These are phyloP conservation scores for Oreochromis mossambicus DNA, from an alignment of 2,797 vertebrate genomes.

Conservation along the genomic window DNA sequence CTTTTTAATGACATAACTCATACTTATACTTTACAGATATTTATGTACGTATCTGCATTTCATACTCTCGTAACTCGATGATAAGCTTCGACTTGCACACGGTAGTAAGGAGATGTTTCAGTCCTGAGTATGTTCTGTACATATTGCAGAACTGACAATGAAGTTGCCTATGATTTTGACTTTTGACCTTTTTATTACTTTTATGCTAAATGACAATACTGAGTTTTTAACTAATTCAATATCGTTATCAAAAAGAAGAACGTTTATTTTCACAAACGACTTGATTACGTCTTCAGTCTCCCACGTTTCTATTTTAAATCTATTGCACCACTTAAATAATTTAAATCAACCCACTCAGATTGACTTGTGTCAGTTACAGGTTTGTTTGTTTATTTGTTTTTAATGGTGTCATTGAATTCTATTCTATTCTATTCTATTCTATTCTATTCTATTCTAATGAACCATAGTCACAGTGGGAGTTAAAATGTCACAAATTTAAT, in stretches of 20 bases:
- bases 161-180: not conserved
- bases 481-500: not conserved
- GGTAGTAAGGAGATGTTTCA: accelerated
- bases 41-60: not conserved
- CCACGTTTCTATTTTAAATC: not conserved
- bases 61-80: not conserved
- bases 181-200: accelerated
- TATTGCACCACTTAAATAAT: not conserved
- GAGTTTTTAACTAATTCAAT: not conserved
- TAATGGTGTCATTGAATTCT: not conserved
- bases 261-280: not conserved
- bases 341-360: not conserved
- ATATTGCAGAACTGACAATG: not conserved
- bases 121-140: not conserved
- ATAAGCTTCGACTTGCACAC: not conserved
- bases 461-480: not conserved
- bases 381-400: not conserved
- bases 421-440: no score
- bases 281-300: not conserved
- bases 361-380: not conserved
- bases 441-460: no score
- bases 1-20: not conserved
- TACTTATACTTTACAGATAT: not conserved
- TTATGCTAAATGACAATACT: not conserved
- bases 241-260: not conserved